Percentiles rank a stretch among this genome's conserved stretches.
phyloP scores from a whole-genome alignment of 2,888 invertebrate genomes.

The Lycocerus yunnanus region DNA sequence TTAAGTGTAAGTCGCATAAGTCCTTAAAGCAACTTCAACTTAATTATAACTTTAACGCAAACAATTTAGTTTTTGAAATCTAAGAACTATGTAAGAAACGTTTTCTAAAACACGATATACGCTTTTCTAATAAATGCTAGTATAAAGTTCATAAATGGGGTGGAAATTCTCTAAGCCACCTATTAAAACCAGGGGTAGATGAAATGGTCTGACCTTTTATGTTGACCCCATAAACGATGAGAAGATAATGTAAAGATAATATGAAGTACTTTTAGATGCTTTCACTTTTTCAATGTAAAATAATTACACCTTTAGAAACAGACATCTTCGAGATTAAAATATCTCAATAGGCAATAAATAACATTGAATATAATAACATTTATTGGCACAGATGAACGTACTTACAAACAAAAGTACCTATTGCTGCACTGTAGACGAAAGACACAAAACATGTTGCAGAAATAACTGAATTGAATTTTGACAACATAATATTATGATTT shows the following conservation, averaged over 20 bases:
- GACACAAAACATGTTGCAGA: no score
- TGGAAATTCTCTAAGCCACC: slow-evolving; percentile 37
- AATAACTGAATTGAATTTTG: background rate
- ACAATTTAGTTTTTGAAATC: background rate
- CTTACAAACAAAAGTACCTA: no score
- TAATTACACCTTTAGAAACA: background rate
- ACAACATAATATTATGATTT: no score
- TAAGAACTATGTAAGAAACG: background rate
- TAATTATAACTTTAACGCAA: background rate
- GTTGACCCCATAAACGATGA: slow-evolving; percentile 27
- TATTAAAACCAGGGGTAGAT: slow-evolving; percentile 24
- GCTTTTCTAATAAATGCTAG: slow-evolving; percentile 26
- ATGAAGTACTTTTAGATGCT: slow-evolving; percentile 14
- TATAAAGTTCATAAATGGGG: slow-evolving; percentile 39
- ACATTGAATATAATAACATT: background rate
- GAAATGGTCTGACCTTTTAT: slow-evolving; percentile 24
- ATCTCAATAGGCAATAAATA: background rate
- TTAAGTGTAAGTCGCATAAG: background rate
- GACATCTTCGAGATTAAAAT: background rate
- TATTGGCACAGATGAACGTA: background rate
- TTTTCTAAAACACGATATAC: slow-evolving; percentile 16
- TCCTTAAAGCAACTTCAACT: background rate
- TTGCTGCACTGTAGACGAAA: no score
- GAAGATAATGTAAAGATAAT: slow-evolving; percentile 20
- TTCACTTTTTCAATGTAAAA: background rate